Percentiles rank a stretch among this genome's conserved stretches.
Conservation (phyloP, 1,140 invertebrate species). For the Drosophila obscura region DNA sequence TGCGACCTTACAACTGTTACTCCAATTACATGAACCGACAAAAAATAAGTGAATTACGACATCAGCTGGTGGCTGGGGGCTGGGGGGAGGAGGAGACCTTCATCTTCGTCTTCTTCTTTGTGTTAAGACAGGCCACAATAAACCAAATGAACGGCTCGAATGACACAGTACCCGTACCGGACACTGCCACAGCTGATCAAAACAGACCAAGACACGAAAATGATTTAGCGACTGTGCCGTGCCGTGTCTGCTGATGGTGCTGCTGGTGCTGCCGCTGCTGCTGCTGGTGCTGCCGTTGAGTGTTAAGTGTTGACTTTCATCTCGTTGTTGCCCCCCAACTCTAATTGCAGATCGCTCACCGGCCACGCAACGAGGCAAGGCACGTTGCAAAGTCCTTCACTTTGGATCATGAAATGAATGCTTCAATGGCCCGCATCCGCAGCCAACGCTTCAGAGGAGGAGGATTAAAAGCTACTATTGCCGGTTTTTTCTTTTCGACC, state of each 20-base stretch:
- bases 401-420: constrained; percentile 69
- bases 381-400: constrained; percentile 70
- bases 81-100: constrained; percentile 60
- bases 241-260: neutral
- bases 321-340: constrained; percentile 52
- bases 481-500: constrained; percentile 13
- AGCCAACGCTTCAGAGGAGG: neutral
- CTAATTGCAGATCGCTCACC: constrained; percentile 42
- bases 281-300: constrained; percentile 33
- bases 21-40: constrained; percentile 45
- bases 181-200: constrained; percentile 64
- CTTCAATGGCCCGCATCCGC: constrained; percentile 55
- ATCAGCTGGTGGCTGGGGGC: constrained; percentile 16
- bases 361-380: constrained; percentile 57
- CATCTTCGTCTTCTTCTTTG: constrained; percentile 40
- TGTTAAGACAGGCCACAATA: constrained; percentile 56
- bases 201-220: constrained; percentile 62
- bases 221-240: constrained; percentile 68
- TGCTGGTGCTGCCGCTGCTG: constrained; percentile 12
- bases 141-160: constrained; percentile 68
- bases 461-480: neutral
- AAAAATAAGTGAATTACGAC: constrained; percentile 58
- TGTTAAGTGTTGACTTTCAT: constrained; percentile 81
- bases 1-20: constrained; percentile 40
- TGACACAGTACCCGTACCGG: constrained; percentile 6